Conservation (phyloP, 92 coral and sea anemone species). For the Plumapathes pennacea region DNA sequence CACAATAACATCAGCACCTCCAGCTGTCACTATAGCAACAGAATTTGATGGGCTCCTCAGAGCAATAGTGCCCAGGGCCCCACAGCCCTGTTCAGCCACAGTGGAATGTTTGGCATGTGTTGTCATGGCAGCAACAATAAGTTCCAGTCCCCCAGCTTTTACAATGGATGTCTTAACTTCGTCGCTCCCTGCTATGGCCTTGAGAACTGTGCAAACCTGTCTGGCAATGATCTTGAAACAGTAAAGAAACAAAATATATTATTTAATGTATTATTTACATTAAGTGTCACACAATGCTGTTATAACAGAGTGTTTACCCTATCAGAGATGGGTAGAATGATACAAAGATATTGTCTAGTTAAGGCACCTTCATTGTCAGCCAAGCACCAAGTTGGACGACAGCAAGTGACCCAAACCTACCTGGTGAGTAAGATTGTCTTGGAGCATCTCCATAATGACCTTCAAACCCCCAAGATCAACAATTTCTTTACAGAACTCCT, state of each 20-base stretch:
- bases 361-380: too few relatives aligned
- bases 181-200: slow-evolving; percentile 81
- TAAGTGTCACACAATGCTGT: too few relatives aligned
- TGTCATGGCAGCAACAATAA: slow-evolving; percentile 76
- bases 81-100: slow-evolving; percentile 88
- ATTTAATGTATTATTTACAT: background rate
- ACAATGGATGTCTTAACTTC: slow-evolving; percentile 83
- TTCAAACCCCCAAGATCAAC: slow-evolving; percentile 78
- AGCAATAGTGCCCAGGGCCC: slow-evolving; percentile 78
- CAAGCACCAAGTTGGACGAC: too few relatives aligned
- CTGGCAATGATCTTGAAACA: slow-evolving; percentile 64
- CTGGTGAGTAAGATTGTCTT: slow-evolving; percentile 64
- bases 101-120: slow-evolving; percentile 75
- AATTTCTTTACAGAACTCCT: slow-evolving; percentile 83
- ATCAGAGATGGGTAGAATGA: too few relatives aligned
- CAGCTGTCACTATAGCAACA: slow-evolving; percentile 65
- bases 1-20: slow-evolving; percentile 73
- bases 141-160: slow-evolving; percentile 66
- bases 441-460: slow-evolving; percentile 59
- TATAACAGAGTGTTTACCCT: too few relatives aligned
- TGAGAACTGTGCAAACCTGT: slow-evolving; percentile 74
- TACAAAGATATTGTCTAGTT: too few relatives aligned
- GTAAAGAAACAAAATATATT: background rate
- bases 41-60: slow-evolving; percentile 69
- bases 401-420: slow-evolving; percentile 30